These are phyloP conservation scores for Typhlichthys eigenmanni DNA, from an alignment of 2,797 vertebrate species.

Conservation along the genomic window DNA sequence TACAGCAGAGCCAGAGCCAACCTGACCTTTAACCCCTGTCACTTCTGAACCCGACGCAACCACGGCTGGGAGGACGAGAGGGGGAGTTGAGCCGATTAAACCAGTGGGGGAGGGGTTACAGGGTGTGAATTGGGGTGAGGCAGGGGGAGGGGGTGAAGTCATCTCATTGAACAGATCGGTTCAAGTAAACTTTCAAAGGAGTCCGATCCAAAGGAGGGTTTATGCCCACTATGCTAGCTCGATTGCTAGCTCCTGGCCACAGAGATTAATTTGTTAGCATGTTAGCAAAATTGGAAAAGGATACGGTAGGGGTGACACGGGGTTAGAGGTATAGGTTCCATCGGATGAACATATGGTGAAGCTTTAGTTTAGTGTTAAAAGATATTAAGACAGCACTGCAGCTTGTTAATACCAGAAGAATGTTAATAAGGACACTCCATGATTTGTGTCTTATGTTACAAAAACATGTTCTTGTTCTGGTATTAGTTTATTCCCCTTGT, in stretches of 20 bases:
- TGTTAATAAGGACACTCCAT: too few species aligned
- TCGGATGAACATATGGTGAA: constrained; percentile 32
- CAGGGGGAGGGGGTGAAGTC: constrained; percentile 42
- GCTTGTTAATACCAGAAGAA: not conserved
- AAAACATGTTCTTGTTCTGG: too few species aligned
- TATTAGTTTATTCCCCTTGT: too few species aligned
- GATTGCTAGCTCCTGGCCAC: constrained; percentile 20
- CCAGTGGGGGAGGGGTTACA: constrained; percentile 60
- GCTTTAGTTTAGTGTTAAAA: constrained; percentile 11
- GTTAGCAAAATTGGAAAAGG: constrained; percentile 9
- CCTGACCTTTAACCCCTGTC: constrained; percentile 78
- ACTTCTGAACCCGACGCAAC: constrained; percentile 71
- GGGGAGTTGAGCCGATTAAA: constrained; percentile 48
- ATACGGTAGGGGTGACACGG: constrained; percentile 42
- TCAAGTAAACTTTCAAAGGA: not conserved
- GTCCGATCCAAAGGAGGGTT: not conserved
- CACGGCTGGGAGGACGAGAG: constrained; percentile 74
- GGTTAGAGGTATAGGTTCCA: constrained; percentile 67
- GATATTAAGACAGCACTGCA: not conserved
- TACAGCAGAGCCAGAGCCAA: constrained; percentile 69
- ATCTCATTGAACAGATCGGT: constrained; percentile 40
- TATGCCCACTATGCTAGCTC: not conserved
- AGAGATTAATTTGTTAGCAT: constrained; percentile 2
- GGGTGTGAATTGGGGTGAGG: constrained; percentile 2
- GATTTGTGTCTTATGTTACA: too few species aligned